phyloP scores from a whole-genome alignment of 2,888 invertebrate genomes.

The Aphodius sticticus region DNA sequence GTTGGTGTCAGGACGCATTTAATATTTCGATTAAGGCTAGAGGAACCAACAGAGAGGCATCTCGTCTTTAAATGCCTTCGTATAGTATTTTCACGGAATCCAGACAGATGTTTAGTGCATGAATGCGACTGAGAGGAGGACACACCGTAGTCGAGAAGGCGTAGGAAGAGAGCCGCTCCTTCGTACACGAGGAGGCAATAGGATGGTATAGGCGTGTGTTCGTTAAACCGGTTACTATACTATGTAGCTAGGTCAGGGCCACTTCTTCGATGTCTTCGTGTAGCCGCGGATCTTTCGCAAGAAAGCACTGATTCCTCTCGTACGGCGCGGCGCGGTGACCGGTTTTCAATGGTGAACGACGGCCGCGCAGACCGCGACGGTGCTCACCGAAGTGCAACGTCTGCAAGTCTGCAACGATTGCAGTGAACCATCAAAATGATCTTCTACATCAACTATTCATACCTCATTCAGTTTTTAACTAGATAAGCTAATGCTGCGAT shows the following conservation, averaged over 20 bases:
- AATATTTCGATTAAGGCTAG: neutral
- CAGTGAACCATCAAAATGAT: neutral
- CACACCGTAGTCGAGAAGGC: neutral
- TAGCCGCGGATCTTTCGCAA: constrained; percentile 6
- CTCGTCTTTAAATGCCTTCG: neutral
- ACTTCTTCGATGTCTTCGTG: constrained; percentile 21
- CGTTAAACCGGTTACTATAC: constrained; percentile 32
- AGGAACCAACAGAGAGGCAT: neutral
- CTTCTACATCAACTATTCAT: neutral
- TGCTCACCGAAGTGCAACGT: constrained; percentile 17
- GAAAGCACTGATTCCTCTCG: constrained; percentile 29
- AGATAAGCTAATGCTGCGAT: no score
- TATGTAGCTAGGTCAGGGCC: constrained; percentile 37
- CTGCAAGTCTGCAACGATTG: neutral
- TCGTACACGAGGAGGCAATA: neutral
- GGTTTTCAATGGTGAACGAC: constrained; percentile 34
- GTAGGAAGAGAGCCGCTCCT: neutral
- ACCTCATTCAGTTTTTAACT: no score
- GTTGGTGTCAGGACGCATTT: neutral
- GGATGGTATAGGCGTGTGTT: neutral
- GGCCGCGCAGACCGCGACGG: constrained; percentile 31
- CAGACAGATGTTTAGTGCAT: neutral
- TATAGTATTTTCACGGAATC: neutral
- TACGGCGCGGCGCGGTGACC: constrained; percentile 33
- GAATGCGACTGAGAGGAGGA: neutral